phyloP scores from a whole-genome alignment of 37 sponge, comb jelly and placozoan genomes.

The Halichondria panicea region DNA sequence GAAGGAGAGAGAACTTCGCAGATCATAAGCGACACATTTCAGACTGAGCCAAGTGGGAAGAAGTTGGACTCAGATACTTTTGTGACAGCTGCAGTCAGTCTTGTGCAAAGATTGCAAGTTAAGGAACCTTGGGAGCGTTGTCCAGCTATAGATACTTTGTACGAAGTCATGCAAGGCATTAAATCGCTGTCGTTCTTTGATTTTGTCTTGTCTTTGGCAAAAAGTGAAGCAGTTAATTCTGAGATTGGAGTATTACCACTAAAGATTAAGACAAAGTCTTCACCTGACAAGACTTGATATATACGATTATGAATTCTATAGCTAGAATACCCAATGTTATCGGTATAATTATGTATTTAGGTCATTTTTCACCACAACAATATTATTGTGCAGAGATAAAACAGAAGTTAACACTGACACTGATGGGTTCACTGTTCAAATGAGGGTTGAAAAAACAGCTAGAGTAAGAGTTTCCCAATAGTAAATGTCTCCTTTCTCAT shows the following conservation, averaged over 20 bases:
- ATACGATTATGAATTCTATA: neutral
- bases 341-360: neutral
- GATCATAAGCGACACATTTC: too few species aligned
- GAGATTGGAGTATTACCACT: conserved; percentile 58
- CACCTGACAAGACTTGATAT: neutral
- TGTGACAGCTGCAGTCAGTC: conserved; percentile 6
- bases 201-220: conserved; percentile 23
- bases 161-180: conserved; percentile 6
- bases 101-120: conserved; percentile 15
- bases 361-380: neutral
- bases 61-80: conserved; percentile 4
- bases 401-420: neutral
- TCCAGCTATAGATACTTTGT: conserved; percentile 23
- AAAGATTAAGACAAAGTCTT: neutral
- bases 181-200: neutral
- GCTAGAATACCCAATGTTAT: too few species aligned
- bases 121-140: conserved; percentile 36
- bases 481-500: conserved; percentile 15
- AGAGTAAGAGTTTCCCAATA: conserved; percentile 14
- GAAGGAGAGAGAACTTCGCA: neutral
- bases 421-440: neutral
- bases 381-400: neutral
- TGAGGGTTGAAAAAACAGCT: conserved; percentile 7
- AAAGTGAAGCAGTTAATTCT: conserved; percentile 20
- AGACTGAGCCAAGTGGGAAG: neutral